Evolutionary conservation across 2,888 invertebrate genomes (phyloP).

Genomic region (Agrotis ipsilon): DNA sequence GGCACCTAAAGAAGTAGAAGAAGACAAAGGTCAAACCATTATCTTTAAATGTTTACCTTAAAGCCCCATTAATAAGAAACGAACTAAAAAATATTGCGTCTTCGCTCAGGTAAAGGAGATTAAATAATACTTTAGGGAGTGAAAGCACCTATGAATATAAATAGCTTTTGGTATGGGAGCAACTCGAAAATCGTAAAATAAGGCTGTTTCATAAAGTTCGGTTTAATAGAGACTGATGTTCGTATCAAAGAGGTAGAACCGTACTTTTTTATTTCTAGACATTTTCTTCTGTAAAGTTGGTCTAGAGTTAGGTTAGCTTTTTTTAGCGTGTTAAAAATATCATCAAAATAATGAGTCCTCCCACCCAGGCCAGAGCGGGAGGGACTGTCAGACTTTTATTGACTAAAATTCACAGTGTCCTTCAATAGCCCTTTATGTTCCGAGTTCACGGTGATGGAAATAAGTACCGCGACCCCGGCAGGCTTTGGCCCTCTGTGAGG

Average conservation of each 20-base stretch:
- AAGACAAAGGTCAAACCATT: no score
- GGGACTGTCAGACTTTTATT: no score
- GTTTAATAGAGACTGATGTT: constrained; percentile 26
- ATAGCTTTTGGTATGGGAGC: constrained; percentile 31
- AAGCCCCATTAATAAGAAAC: neutral
- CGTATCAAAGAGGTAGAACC: neutral
- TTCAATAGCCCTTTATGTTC: no score
- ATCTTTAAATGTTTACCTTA: neutral
- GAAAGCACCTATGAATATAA: constrained; percentile 50
- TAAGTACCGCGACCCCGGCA: no score
- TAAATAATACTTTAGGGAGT: constrained; percentile 41
- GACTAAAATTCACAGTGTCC: no score
- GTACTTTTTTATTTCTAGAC: neutral
- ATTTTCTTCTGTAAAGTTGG: neutral
- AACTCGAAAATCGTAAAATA: constrained; percentile 30
- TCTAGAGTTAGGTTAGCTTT: no score
- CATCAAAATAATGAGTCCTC: no score
- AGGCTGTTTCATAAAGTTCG: constrained; percentile 20
- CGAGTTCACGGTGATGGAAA: no score
- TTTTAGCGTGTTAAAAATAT: no score
- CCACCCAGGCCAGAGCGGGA: no score
- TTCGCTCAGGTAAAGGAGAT: constrained; percentile 22
- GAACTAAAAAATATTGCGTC: constrained; percentile 15
- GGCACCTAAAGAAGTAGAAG: no score
- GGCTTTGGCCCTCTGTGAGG: no score